A percentile compares a stretch with the other conserved stretches of the same genome.
These are phyloP conservation scores for Canis aureus DNA, from an alignment of 2,113 vertebrate genomes.

Conservation along the genomic window DNA sequence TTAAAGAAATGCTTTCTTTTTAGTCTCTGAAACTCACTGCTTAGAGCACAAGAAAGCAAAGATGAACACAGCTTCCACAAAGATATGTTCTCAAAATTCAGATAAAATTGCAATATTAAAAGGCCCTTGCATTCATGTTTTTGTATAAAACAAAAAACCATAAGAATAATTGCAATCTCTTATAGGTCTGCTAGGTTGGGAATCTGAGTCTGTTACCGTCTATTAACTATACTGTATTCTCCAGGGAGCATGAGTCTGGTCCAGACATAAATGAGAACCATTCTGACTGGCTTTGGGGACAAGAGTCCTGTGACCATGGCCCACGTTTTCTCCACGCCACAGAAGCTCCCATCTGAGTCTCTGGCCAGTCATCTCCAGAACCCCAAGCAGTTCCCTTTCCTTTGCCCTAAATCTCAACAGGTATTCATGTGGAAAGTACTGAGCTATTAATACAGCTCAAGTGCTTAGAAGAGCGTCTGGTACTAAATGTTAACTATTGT, in stretches of 20 bases:
- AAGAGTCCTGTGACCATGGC: no score
- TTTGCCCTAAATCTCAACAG: not conserved
- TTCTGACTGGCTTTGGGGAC: not conserved
- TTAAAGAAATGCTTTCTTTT: constrained; percentile 80
- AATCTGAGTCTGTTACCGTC: not conserved
- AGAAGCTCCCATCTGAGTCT: not conserved
- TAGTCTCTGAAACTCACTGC: constrained; percentile 80
- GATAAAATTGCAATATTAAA: constrained; percentile 45
- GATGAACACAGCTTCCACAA: constrained; percentile 77
- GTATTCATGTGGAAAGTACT: not conserved
- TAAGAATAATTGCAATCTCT: not conserved
- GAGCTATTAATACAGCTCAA: not conserved
- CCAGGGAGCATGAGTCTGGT: not conserved
- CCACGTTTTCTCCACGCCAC: no score
- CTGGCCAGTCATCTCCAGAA: not conserved
- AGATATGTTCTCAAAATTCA: constrained; percentile 77
- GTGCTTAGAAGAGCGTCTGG: not conserved
- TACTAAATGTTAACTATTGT: not conserved
- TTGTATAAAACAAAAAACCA: not conserved
- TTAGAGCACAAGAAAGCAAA: constrained; percentile 75
- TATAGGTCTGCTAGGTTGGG: not conserved
- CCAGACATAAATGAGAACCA: not conserved
- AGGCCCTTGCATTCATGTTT: constrained; percentile 20
- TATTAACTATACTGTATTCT: not conserved
- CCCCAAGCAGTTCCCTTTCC: not conserved